Evolutionary conservation across 2,797 vertebrate genomes (phyloP).

Genomic region (Apodemus agrarius): DNA sequence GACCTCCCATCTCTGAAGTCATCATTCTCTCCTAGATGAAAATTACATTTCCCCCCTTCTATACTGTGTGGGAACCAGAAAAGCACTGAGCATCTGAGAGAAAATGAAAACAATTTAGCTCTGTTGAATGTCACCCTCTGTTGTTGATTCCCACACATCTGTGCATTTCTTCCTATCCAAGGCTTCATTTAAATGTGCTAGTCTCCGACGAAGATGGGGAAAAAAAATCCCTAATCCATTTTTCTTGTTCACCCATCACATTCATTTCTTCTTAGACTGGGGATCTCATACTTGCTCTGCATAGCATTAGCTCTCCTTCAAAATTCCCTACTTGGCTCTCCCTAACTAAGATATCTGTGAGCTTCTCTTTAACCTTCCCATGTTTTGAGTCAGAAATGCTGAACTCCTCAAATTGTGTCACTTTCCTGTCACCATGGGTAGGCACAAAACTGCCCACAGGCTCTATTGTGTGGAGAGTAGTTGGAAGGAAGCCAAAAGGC

Average conservation of each 20-base stretch:
- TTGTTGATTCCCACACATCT: slow-evolving; percentile 77
- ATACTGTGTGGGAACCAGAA: slow-evolving; percentile 55
- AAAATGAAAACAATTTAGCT: slow-evolving; percentile 78
- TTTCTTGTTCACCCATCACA: not conserved
- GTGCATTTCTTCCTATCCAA: slow-evolving; percentile 58
- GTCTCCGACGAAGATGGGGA: not conserved
- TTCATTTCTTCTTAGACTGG: not conserved
- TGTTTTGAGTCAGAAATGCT: not conserved
- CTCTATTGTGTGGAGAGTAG: not conserved
- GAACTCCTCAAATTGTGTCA: not conserved
- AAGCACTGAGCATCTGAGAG: slow-evolving; percentile 60
- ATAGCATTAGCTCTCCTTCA: not conserved
- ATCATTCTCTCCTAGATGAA: slow-evolving; percentile 24
- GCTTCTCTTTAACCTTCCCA: not conserved
- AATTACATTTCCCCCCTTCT: not conserved
- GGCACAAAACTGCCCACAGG: not conserved
- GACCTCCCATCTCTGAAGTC: slow-evolving; percentile 27
- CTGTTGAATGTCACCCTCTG: slow-evolving; percentile 77
- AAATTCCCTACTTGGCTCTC: not conserved
- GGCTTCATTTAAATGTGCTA: slow-evolving; percentile 52
- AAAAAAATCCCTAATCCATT: slow-evolving; percentile 29
- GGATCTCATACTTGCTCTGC: not conserved
- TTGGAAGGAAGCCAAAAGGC: not conserved
- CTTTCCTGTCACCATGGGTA: not conserved
- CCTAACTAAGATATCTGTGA: not conserved